phyloP scores from a whole-genome alignment of 2,888 invertebrate species.

The Boloria selene region DNA sequence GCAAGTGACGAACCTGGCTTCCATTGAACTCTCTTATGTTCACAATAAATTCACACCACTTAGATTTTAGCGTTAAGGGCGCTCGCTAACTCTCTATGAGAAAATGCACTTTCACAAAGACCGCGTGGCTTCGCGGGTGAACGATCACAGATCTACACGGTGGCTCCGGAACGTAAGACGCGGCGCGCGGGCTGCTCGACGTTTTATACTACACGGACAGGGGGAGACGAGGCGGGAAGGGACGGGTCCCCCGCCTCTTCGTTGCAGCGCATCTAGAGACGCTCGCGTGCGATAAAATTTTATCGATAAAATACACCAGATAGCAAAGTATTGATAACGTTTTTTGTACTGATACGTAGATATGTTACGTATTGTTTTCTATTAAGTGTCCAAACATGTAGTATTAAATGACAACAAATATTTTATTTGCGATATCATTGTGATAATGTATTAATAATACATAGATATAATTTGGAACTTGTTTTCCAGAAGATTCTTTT shows the following conservation, averaged over 20 bases:
- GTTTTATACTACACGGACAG: constrained; percentile 61
- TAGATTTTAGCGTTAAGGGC: constrained; percentile 51
- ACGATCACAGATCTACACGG: constrained; percentile 61
- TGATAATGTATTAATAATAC: too few relatives aligned
- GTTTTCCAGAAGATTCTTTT: too few relatives aligned
- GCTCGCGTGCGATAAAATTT: constrained; percentile 37
- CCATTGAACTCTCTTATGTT: constrained; percentile 78
- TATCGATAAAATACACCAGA: constrained; percentile 16
- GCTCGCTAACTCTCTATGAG: constrained; percentile 68
- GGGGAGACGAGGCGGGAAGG: constrained; percentile 41
- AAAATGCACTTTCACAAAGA: constrained; percentile 80
- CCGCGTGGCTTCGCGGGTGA: constrained; percentile 65
- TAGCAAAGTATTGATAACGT: constrained; percentile 12
- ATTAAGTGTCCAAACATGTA: neutral
- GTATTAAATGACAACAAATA: neutral
- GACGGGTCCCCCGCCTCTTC: constrained; percentile 49
- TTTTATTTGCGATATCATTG: neutral
- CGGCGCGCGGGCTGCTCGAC: constrained; percentile 71
- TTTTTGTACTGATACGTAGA: neutral
- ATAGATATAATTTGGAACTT: too few relatives aligned
- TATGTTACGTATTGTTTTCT: constrained; percentile 5
- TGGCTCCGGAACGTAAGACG: constrained; percentile 69
- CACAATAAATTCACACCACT: constrained; percentile 67
- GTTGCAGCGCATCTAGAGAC: constrained; percentile 66
- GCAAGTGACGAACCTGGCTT: constrained; percentile 82